Evolutionary conservation across 2,888 invertebrate genomes (phyloP).

Genomic region (Argyresthia albistria): DNA sequence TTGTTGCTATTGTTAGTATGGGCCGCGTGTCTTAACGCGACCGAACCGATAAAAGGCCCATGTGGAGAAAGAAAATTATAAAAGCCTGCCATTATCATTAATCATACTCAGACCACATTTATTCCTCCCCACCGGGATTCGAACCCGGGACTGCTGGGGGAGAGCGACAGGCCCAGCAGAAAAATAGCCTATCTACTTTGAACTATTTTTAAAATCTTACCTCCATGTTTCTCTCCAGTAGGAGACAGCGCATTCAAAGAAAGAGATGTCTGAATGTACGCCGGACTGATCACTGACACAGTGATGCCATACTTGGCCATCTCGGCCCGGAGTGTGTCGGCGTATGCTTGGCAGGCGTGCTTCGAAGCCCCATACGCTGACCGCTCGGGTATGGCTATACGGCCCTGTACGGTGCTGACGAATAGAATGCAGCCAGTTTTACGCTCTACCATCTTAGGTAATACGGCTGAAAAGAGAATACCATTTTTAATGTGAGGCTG

Average conservation of each 20-base stretch:
- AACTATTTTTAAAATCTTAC: conserved; percentile 64
- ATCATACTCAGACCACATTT: no score
- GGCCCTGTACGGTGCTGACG: conserved; percentile 94
- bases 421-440: conserved; percentile 87
- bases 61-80: no score
- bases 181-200: not conserved
- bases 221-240: conserved; percentile 83
- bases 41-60: no score
- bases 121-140: no score
- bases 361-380: conserved; percentile 94
- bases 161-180: not conserved
- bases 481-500: no score
- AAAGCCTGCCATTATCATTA: no score
- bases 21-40: no score
- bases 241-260: conserved; percentile 93
- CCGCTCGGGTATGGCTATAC: conserved; percentile 90
- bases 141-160: no score
- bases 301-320: conserved; percentile 81
- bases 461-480: conserved; percentile 74
- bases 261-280: conserved; percentile 91
- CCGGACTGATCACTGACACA: conserved; percentile 92
- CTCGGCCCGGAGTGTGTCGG: conserved; percentile 92
- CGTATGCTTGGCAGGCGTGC: conserved; percentile 95
- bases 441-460: conserved; percentile 86
- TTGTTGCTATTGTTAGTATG: no score